Evolutionary conservation across 2,888 invertebrate genomes (phyloP).

Genomic region (Mythimna albipuncta): DNA sequence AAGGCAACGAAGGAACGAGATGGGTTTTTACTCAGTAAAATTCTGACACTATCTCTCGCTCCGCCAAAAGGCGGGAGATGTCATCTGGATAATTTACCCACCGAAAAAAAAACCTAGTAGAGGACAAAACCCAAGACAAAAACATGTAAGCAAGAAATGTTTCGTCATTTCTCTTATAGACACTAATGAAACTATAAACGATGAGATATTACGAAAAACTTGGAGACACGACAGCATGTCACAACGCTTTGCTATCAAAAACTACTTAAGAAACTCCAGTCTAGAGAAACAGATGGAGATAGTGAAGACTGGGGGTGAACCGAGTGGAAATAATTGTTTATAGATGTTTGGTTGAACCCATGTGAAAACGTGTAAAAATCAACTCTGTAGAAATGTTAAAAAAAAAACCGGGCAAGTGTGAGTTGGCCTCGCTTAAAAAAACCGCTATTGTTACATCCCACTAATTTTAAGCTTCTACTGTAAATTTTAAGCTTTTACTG

Average conservation of each 20-base stretch:
- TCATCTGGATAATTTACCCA: too few relatives aligned
- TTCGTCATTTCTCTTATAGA: constrained; percentile 1
- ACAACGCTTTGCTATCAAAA: constrained; percentile 26
- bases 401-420: too few relatives aligned
- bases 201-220: constrained; percentile 15
- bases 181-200: constrained; percentile 17
- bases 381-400: too few relatives aligned
- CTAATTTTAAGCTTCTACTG: too few relatives aligned
- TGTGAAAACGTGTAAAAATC: neutral
- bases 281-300: constrained; percentile 15
- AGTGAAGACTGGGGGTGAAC: neutral
- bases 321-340: neutral
- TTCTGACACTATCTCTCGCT: too few relatives aligned
- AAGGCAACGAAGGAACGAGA: too few relatives aligned
- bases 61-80: too few relatives aligned
- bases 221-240: constrained; percentile 12
- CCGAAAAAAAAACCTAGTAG: too few relatives aligned
- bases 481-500: too few relatives aligned
- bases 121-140: neutral
- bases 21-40: too few relatives aligned
- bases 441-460: too few relatives aligned
- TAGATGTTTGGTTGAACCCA: neutral
- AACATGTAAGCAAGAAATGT: neutral
- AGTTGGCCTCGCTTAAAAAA: too few relatives aligned
- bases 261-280: constrained; percentile 14